Evolutionary conservation across 2,888 invertebrate genomes (phyloP).

Genomic region (Eristalinus aeneus): DNA sequence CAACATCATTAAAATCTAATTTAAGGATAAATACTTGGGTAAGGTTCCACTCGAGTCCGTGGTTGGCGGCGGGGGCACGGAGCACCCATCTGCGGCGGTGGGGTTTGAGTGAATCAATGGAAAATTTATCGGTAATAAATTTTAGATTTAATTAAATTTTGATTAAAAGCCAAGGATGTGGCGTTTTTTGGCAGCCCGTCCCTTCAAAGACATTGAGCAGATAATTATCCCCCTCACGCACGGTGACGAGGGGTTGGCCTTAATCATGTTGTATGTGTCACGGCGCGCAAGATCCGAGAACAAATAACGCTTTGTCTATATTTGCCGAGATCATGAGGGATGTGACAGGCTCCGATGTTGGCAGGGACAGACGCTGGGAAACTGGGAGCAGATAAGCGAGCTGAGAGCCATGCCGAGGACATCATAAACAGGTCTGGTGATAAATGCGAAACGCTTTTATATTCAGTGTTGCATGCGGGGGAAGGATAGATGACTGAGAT

Average conservation of each 20-base stretch:
- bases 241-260: neutral
- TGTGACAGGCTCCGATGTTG: constrained; percentile 12
- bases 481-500: constrained; percentile 49
- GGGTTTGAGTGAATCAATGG: neutral
- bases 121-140: constrained; percentile 35
- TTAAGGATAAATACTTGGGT: constrained; percentile 16
- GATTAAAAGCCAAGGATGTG: constrained; percentile 21
- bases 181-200: neutral
- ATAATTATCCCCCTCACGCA: constrained; percentile 7
- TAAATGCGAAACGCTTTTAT: constrained; percentile 51
- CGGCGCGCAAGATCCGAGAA: neutral
- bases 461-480: constrained; percentile 55
- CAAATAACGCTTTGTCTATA: constrained; percentile 2
- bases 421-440: constrained; percentile 60
- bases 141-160: constrained; percentile 42
- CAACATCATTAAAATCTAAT: constrained; percentile 47
- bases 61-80: neutral
- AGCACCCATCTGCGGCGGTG: no score
- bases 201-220: neutral
- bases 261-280: constrained; percentile 7
- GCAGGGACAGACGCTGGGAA: neutral
- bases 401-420: constrained; percentile 24
- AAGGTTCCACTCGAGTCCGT: neutral
- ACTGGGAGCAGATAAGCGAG: constrained; percentile 30
- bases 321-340: constrained; percentile 7